Percentiles rank a stretch among this genome's conserved stretches.
phyloP scores from a whole-genome alignment of 2,888 invertebrate genomes.

The Melikaiella ostensackeni region DNA sequence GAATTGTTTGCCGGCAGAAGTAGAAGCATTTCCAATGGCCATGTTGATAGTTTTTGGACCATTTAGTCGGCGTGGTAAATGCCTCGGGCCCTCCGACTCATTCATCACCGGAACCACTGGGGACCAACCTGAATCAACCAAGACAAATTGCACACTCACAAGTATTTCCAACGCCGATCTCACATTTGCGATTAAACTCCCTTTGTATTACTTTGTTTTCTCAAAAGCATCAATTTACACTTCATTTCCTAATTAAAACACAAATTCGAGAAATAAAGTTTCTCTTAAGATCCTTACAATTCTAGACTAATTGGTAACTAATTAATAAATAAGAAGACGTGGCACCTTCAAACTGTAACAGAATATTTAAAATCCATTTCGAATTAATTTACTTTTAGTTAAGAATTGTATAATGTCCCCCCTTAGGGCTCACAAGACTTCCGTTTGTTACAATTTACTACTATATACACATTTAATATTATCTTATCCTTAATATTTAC shows the following conservation, averaged over 20 bases:
- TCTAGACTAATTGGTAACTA: too few relatives aligned
- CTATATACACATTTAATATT: too few relatives aligned
- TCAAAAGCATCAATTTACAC: constrained; percentile 21
- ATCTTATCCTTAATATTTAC: too few relatives aligned
- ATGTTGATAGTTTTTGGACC: constrained; percentile 50
- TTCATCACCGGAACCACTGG: constrained; percentile 48
- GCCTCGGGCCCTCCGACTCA: constrained; percentile 46
- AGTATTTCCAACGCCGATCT: constrained; percentile 45
- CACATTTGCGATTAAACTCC: constrained; percentile 42
- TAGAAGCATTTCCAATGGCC: constrained; percentile 42
- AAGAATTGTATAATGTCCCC: too few relatives aligned
- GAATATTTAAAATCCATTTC: too few relatives aligned
- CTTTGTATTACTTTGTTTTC: constrained; percentile 38
- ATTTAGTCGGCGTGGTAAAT: constrained; percentile 45
- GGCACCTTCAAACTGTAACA: too few relatives aligned
- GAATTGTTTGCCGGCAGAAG: constrained; percentile 46
- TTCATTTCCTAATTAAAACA: background rate
- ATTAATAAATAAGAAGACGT: too few relatives aligned
- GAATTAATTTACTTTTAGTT: too few relatives aligned
- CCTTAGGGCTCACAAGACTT: too few relatives aligned
- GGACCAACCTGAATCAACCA: constrained; percentile 46
- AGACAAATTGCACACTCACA: constrained; percentile 49
- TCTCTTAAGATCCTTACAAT: too few relatives aligned
- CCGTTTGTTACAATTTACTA: too few relatives aligned
- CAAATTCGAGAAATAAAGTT: background rate